These are phyloP conservation scores for Neodontobutis hainanensis DNA, from an alignment of 2,113 vertebrate genomes.

Conservation along the genomic window DNA sequence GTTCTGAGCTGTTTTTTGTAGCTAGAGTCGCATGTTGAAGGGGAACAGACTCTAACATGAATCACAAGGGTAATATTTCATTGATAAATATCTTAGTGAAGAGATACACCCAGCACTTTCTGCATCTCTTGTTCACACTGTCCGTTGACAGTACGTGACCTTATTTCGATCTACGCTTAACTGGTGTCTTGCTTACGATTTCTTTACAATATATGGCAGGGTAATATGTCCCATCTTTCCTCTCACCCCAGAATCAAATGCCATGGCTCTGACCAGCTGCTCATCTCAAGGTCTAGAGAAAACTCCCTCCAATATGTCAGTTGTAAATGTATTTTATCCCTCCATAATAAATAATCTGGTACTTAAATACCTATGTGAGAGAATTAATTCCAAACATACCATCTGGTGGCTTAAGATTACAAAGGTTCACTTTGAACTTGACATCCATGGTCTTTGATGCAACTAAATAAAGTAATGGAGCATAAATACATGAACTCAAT, in stretches of 20 bases:
- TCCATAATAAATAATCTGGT: conserved; percentile 65
- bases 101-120: conserved; percentile 32
- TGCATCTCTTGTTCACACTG: conserved; percentile 52
- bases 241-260: conserved; percentile 55
- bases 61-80: conserved; percentile 56
- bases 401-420: conserved; percentile 37
- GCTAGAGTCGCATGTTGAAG: conserved; percentile 36
- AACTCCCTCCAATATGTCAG: conserved; percentile 55
- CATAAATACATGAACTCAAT: not conserved
- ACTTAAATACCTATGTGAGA: conserved; percentile 45
- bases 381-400: conserved; percentile 32
- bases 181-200: conserved; percentile 43
- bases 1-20: conserved; percentile 56
- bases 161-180: conserved; percentile 50
- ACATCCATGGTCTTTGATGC: conserved; percentile 29
- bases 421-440: conserved; percentile 53
- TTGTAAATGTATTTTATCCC: conserved; percentile 64
- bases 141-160: conserved; percentile 23
- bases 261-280: conserved; percentile 64
- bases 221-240: conserved; percentile 37
- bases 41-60: conserved; percentile 43
- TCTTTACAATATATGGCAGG: conserved; percentile 50
- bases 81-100: conserved; percentile 40
- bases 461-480: not conserved
- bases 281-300: conserved; percentile 50